Percentiles rank a stretch among this genome's conserved stretches.
phyloP scores from a whole-genome alignment of 2,888 invertebrate species.

The Graphium colonna region DNA sequence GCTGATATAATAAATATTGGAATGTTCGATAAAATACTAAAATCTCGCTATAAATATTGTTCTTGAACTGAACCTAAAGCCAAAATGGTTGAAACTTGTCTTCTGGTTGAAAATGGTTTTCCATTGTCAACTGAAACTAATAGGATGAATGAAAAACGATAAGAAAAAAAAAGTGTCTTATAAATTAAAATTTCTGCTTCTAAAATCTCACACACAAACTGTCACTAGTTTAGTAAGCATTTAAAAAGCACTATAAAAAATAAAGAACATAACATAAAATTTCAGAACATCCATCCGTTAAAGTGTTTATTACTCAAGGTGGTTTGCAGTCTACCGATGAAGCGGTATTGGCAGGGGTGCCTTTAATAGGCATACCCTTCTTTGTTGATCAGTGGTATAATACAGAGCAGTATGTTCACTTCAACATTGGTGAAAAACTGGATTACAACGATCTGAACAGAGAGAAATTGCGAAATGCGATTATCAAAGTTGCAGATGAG shows the following conservation, averaged over 20 bases:
- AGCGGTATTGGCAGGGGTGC: constrained; percentile 53
- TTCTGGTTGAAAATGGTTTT: too few species aligned
- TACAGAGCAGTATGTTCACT: constrained; percentile 39
- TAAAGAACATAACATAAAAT: constrained; percentile 24
- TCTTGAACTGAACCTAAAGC: too few species aligned
- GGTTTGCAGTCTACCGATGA: constrained; percentile 65
- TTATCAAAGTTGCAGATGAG: constrained; percentile 33
- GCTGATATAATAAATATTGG: too few species aligned
- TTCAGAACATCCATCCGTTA: constrained; percentile 60
- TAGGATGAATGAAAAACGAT: too few species aligned
- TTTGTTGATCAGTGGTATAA: constrained; percentile 58
- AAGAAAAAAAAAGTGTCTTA: neutral
- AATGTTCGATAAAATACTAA: too few species aligned
- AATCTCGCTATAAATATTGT: too few species aligned
- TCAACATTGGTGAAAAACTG: constrained; percentile 45
- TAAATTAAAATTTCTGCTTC: too few species aligned
- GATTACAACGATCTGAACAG: constrained; percentile 40
- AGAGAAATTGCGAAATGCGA: constrained; percentile 36
- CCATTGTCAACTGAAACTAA: too few species aligned
- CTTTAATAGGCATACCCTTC: constrained; percentile 57
- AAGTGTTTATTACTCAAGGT: constrained; percentile 58
- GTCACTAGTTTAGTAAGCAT: too few species aligned
- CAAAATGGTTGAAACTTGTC: too few species aligned
- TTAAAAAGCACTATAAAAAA: too few species aligned
- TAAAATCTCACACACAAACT: too few species aligned